A percentile compares a stretch with the other conserved stretches of the same genome.
phyloP scores from a whole-genome alignment of 92 coral and sea anemone genomes.

The Phenganax marumi region DNA sequence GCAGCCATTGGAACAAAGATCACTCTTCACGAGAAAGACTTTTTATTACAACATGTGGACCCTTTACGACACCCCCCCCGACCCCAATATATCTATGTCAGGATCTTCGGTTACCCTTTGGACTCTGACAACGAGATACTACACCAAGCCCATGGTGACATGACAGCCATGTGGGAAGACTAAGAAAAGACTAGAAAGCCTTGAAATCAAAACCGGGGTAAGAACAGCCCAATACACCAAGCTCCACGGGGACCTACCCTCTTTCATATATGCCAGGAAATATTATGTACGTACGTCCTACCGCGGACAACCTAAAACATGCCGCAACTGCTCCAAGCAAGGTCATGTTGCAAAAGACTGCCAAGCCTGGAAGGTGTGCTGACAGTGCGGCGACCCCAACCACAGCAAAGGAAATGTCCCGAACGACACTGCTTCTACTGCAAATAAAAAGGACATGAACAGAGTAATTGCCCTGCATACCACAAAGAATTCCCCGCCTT shows the following conservation, averaged over 20 bases:
- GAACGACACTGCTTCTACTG: not conserved
- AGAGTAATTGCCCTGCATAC: not conserved
- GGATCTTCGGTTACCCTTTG: not conserved
- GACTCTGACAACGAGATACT: not conserved
- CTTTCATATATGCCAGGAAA: not conserved
- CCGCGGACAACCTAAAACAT: slow-evolving; percentile 15
- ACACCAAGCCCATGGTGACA: not conserved
- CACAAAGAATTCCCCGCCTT: too few relatives aligned
- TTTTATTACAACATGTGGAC: not conserved
- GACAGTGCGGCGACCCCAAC: not conserved
- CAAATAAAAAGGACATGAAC: not conserved
- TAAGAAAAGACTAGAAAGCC: too few relatives aligned
- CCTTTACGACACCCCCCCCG: not conserved
- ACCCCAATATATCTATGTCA: not conserved
- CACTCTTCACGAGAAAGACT: not conserved
- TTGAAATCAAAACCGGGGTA: not conserved
- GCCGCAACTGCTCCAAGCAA: not conserved
- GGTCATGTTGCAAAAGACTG: slow-evolving; percentile 5
- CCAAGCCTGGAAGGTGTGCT: not conserved
- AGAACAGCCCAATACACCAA: too few relatives aligned
- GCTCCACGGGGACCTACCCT: not conserved
- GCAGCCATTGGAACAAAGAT: not conserved
- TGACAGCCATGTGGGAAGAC: not conserved
- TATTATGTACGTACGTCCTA: not conserved
- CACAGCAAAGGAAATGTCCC: not conserved